Evolutionary conservation across 2,113 vertebrate species (phyloP), one percentile per base, ranked within the genome.

Genomic region (Benitochromis conjunctus): DNA sequence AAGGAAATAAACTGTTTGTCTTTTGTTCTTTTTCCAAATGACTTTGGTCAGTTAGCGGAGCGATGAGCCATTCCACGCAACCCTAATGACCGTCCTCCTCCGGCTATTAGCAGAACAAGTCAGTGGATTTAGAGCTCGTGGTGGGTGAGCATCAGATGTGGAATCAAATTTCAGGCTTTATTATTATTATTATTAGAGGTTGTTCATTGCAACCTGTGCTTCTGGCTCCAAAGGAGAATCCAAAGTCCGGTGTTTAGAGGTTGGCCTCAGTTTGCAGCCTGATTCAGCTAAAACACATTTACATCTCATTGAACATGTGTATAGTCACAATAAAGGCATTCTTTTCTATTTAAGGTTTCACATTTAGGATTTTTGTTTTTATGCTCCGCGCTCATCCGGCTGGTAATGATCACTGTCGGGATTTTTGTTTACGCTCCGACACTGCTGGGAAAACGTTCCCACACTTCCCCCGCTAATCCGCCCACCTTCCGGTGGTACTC

Each of bases 21-120:
- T 86, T 84, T 19, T 76, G 16, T 36, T 55, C 21, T 83, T 79
- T 88, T 80, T 62, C 53, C 6, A 12, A 84, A 84, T 84, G 77
- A 89, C 82, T 92, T 85, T 89, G 87, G 86, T 78, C 89, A 88
- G 84, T 89, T 90, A 82, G 86, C 3, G 4, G 58, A 90, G 89
- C 31, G 26, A 74, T 54, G 79, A 92, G 81, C 31, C 51, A 36
- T 78, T 79, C 16, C 53, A 3, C 16, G 9, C 80, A 3, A 90
- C 46, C 5, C n/a, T 80, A 89, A 91, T 5, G 60, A 89, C 88
- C 66, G 51, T 76, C 83, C 82, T 89, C 84, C 74, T 90, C 58
- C 9, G 8, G 86, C 60, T 79, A 71, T 86, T 87, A 87, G 43
- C 66, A 12, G 69, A 88, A 78, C 71, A 62, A 66, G 66, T n/a